These are phyloP conservation scores for Gymnoscopelus braueri DNA, from an alignment of 2,797 vertebrate genomes.

Conservation along the genomic window DNA sequence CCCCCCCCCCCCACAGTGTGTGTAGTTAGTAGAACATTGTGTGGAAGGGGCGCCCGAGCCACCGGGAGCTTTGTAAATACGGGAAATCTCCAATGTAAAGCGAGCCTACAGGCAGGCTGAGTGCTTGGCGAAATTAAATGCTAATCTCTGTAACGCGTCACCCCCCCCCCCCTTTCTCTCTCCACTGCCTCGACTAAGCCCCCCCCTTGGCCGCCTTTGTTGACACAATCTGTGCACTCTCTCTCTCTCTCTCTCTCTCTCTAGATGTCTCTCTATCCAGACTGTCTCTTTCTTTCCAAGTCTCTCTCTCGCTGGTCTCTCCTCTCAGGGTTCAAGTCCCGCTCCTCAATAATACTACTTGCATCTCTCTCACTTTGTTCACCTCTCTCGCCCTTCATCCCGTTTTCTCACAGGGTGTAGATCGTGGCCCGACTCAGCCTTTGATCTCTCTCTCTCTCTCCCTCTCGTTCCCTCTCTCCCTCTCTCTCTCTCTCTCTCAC, in stretches of 20 bases:
- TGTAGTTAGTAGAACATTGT: conserved; percentile 72
- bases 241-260: not conserved
- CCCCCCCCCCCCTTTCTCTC: not conserved
- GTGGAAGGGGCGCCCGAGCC: conserved; percentile 64
- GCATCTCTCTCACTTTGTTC: conserved; percentile 44
- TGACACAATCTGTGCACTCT: not conserved
- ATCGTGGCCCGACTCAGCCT: too few relatives aligned
- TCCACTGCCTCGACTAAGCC: not conserved
- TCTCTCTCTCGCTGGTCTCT: conserved; percentile 12
- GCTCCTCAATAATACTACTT: too few relatives aligned
- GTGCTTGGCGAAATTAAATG: conserved; percentile 53
- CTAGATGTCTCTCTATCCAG: not conserved
- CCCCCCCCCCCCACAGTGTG: conserved; percentile 5
- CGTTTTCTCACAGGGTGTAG: not conserved
- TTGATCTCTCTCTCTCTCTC: conserved; percentile 11
- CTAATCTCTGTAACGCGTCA: conserved; percentile 42
- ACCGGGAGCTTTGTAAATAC: conserved; percentile 68
- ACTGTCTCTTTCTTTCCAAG: conserved; percentile 25
- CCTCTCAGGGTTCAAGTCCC: conserved; percentile 20
- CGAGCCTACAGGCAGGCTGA: conserved; percentile 54
- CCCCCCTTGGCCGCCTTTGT: too few relatives aligned
- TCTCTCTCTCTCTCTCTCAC: conserved; percentile 7
- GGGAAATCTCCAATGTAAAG: conserved; percentile 60
- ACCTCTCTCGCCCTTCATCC: conserved; percentile 32
- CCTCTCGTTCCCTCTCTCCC: conserved; percentile 16